Evolutionary conservation across 2,113 vertebrate genomes (phyloP).

Genomic region (Kryptolebias marmoratus): DNA sequence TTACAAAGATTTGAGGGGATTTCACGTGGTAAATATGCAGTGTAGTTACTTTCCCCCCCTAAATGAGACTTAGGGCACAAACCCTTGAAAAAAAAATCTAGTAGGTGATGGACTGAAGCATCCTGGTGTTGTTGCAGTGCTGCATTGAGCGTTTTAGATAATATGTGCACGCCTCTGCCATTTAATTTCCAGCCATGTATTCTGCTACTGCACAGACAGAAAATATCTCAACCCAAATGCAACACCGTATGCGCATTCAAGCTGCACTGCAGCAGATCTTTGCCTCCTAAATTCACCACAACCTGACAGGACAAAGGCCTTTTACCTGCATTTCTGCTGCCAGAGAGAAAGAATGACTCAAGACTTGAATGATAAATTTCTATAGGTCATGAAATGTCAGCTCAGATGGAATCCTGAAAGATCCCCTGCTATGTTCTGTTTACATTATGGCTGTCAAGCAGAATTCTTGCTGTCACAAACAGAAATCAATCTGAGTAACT

Average conservation of each 20-base stretch:
- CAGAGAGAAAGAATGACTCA: neutral
- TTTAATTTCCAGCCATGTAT: conserved; percentile 61
- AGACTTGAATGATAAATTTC: conserved; percentile 5
- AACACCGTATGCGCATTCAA: neutral
- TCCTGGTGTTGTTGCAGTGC: conserved; percentile 36
- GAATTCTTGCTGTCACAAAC: neutral
- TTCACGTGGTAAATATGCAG: conserved; percentile 54
- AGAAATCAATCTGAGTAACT: neutral
- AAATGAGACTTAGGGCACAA: conserved; percentile 63
- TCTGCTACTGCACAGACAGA: conserved; percentile 20
- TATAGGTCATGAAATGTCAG: conserved; percentile 7
- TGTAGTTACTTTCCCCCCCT: conserved; percentile 37
- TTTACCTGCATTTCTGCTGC: conserved; percentile 10
- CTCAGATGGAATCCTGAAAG: neutral
- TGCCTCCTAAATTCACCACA: neutral
- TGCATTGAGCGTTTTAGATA: conserved; percentile 67
- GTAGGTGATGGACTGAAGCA: conserved; percentile 44
- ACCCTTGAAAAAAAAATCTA: conserved; percentile 60
- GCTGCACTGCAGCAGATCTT: conserved; percentile 4
- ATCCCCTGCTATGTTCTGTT: conserved; percentile 2
- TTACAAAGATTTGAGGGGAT: neutral
- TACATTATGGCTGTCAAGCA: neutral
- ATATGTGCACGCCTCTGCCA: conserved; percentile 52
- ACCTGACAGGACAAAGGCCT: neutral
- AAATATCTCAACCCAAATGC: conserved; percentile 7